Evolutionary conservation across 2,888 invertebrate genomes (phyloP).

Genomic region (Cephus nigrinus): DNA sequence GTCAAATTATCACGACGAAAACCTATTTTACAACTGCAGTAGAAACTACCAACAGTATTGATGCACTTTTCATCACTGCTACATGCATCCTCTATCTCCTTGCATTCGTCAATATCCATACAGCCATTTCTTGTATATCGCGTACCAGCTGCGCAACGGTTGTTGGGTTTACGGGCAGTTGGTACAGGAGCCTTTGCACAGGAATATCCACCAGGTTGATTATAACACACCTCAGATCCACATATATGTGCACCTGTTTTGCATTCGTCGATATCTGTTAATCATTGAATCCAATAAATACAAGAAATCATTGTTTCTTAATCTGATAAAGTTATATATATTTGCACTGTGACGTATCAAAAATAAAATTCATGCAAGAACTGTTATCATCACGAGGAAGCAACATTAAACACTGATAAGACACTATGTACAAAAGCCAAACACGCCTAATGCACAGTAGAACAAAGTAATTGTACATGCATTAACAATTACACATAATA

Average conservation of each 20-base stretch:
- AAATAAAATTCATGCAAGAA: not conserved
- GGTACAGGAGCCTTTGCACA: slow-evolving; percentile 65
- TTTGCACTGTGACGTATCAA: not conserved
- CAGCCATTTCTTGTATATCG: slow-evolving; percentile 51
- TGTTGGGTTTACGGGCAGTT: slow-evolving; percentile 34
- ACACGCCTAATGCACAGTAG: slow-evolving; percentile 3
- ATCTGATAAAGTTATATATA: not conserved
- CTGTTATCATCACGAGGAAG: not conserved
- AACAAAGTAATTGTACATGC: not conserved
- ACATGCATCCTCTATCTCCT: slow-evolving; percentile 69
- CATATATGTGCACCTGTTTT: slow-evolving; percentile 72
- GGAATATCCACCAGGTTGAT: slow-evolving; percentile 75
- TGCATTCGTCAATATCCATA: slow-evolving; percentile 78
- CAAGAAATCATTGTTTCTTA: not conserved
- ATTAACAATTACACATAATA: not conserved
- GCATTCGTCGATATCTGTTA: slow-evolving; percentile 84
- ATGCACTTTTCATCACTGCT: slow-evolving; percentile 75
- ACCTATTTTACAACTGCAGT: slow-evolving; percentile 75
- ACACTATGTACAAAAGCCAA: not conserved
- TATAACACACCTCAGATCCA: slow-evolving; percentile 73
- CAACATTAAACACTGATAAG: not conserved
- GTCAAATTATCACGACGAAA: slow-evolving; percentile 73
- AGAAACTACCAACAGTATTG: slow-evolving; percentile 77
- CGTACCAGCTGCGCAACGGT: slow-evolving; percentile 36
- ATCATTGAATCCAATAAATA: not conserved